Percentiles rank a stretch among this genome's conserved stretches.
These are phyloP conservation scores for Sebastes itinus DNA, from an alignment of 2,797 vertebrate genomes.

Conservation along the genomic window DNA sequence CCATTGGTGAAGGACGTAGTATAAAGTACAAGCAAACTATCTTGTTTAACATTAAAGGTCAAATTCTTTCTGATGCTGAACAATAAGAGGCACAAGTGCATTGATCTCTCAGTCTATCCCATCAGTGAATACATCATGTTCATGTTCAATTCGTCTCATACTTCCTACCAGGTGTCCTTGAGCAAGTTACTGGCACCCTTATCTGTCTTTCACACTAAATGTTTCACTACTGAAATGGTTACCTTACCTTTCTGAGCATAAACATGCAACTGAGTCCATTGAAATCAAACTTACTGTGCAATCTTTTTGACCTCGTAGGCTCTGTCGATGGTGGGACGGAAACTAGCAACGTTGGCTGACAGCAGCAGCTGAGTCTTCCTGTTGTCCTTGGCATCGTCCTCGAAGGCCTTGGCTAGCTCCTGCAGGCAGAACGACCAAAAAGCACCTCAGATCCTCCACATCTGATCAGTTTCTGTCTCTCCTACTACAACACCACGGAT, in stretches of 20 bases:
- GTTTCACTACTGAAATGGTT: background rate
- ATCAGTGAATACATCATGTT: background rate
- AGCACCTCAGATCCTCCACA: background rate
- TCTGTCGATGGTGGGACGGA: constrained; percentile 41
- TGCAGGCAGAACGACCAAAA: constrained; percentile 29
- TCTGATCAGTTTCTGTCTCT: background rate
- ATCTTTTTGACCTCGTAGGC: constrained; percentile 82
- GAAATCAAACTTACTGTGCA: constrained; percentile 69
- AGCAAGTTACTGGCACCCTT: background rate
- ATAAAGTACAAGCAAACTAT: background rate
- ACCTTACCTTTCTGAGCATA: background rate
- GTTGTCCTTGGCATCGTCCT: constrained; percentile 67
- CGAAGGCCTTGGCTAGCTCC: constrained; percentile 80
- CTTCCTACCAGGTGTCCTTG: background rate
- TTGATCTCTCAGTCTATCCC: background rate
- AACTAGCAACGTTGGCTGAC: constrained; percentile 70
- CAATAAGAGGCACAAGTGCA: background rate
- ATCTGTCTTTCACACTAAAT: background rate
- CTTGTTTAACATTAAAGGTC: background rate
- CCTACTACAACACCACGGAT: background rate
- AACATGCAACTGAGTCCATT: background rate
- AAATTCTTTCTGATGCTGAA: background rate
- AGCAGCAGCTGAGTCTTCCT: constrained; percentile 76
- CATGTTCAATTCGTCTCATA: background rate
- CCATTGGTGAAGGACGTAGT: background rate